A percentile compares a stretch with the other conserved stretches of the same genome.
These are phyloP conservation scores for Haliclona indistincta DNA, from an alignment of 37 sponge, comb jelly and placozoan species.

Conservation along the genomic window DNA sequence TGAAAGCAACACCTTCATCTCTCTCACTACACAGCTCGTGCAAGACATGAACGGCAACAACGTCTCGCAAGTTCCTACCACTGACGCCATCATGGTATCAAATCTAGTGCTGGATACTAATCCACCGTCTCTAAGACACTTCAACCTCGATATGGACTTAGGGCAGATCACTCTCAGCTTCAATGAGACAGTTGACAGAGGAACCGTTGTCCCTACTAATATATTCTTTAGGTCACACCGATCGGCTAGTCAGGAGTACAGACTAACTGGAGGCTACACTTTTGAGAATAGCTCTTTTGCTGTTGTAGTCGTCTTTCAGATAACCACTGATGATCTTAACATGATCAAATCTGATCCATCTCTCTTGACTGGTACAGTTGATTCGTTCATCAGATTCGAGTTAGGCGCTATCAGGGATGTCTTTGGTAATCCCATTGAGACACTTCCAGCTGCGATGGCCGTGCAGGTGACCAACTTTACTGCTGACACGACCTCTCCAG, in stretches of 20 bases:
- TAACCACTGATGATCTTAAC: conserved; percentile 59
- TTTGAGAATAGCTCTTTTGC: too few species aligned
- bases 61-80: conserved; percentile 21
- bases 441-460: conserved; percentile 28
- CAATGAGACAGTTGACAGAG: conserved; percentile 73
- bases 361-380: conserved; percentile 23
- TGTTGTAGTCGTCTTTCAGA: conserved; percentile 46
- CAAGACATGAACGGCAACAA: conserved; percentile 84
- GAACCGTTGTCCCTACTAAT: conserved; percentile 14
- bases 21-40: conserved; percentile 43
- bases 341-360: conserved; percentile 43
- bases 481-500: conserved; percentile 63
- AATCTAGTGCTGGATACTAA: conserved; percentile 42
- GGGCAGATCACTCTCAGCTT: conserved; percentile 73
- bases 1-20: conserved; percentile 65
- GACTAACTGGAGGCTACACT: conserved; percentile 58
- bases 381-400: conserved; percentile 48
- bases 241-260: conserved; percentile 24
- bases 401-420: conserved; percentile 61
- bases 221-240: conserved; percentile 46
- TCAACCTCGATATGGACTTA: conserved; percentile 69
- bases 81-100: conserved; percentile 39
- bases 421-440: conserved; percentile 62
- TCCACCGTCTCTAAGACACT: conserved; percentile 52
- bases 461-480: conserved; percentile 45